phyloP scores from a whole-genome alignment of 2,888 invertebrate genomes.

The Tetranychus piercei region DNA sequence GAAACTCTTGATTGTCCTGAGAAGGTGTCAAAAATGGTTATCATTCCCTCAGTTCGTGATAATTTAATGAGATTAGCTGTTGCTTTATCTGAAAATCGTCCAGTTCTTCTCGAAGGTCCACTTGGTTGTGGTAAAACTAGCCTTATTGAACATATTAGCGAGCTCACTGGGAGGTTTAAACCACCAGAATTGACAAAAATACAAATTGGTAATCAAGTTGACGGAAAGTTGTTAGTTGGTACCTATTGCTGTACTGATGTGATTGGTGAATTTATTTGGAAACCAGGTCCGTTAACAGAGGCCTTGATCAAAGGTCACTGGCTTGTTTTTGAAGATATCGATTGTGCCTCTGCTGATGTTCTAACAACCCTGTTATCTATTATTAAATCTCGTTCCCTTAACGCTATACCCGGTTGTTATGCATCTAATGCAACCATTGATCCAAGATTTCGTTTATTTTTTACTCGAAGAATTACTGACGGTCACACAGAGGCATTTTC shows the following conservation, averaged over 20 bases:
- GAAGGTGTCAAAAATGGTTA: background rate
- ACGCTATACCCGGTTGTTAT: constrained; percentile 18
- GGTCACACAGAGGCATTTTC: background rate
- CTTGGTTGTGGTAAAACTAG: constrained; percentile 90
- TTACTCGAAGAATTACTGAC: constrained; percentile 18
- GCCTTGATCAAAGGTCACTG: constrained; percentile 69
- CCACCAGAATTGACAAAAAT: constrained; percentile 52
- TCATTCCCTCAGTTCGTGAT: constrained; percentile 15
- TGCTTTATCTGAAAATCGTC: constrained; percentile 37
- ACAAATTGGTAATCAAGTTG: constrained; percentile 89
- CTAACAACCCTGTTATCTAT: constrained; percentile 66
- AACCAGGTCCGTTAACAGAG: constrained; percentile 70
- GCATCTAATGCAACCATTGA: constrained; percentile 14
- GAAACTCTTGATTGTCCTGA: background rate
- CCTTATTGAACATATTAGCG: constrained; percentile 64
- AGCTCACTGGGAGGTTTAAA: constrained; percentile 45
- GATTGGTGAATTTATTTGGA: constrained; percentile 93
- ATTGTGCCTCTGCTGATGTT: constrained; percentile 79
- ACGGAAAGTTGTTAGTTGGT: constrained; percentile 77
- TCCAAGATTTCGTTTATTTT: constrained; percentile 22
- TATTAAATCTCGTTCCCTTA: constrained; percentile 55
- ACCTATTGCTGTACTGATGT: constrained; percentile 84
- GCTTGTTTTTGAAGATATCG: constrained; percentile 86
- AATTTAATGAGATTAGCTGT: constrained; percentile 21
- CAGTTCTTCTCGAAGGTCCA: constrained; percentile 59